A percentile compares a stretch with the other conserved stretches of the same genome.
Evolutionary conservation across 2,113 vertebrate species (phyloP).

Genomic region (Rhagologus leucostigma): DNA sequence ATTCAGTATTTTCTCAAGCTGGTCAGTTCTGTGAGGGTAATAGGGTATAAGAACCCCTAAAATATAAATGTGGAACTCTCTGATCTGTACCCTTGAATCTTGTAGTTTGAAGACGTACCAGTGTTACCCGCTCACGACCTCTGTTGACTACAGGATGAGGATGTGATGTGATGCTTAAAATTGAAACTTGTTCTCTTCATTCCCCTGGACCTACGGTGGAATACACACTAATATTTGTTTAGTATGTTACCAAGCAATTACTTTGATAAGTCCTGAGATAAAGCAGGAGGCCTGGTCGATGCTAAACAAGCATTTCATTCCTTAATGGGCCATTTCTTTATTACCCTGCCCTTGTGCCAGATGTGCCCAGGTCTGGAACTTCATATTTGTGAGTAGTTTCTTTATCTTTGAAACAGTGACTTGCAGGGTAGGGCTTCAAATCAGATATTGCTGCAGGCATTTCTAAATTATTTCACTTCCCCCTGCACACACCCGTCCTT

Average conservation of each 20-base stretch:
- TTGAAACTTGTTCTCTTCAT: neutral
- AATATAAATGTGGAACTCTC: neutral
- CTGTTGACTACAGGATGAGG: neutral
- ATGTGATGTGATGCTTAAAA: neutral
- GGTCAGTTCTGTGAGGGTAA: neutral
- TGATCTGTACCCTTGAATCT: neutral
- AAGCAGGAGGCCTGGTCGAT: neutral
- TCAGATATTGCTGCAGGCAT: slow-evolving; percentile 1
- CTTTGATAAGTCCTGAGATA: slow-evolving; percentile 41
- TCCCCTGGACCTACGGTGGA: neutral
- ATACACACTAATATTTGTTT: neutral
- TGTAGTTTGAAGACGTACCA: neutral
- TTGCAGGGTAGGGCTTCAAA: neutral
- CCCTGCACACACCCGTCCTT: neutral
- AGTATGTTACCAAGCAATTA: slow-evolving; percentile 21
- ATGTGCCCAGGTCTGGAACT: slow-evolving; percentile 41
- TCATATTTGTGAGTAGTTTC: slow-evolving; percentile 3
- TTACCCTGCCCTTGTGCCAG: slow-evolving; percentile 25
- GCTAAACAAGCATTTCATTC: slow-evolving; percentile 46
- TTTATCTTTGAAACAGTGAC: neutral
- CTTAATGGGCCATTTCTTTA: slow-evolving; percentile 62
- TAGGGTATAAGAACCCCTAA: neutral
- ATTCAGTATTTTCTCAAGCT: neutral
- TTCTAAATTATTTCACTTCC: neutral
- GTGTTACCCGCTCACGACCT: neutral